Base-by-base conservation (phyloP, 2,888 invertebrate genomes). In the Chrysomela aeneicollis region DNA sequence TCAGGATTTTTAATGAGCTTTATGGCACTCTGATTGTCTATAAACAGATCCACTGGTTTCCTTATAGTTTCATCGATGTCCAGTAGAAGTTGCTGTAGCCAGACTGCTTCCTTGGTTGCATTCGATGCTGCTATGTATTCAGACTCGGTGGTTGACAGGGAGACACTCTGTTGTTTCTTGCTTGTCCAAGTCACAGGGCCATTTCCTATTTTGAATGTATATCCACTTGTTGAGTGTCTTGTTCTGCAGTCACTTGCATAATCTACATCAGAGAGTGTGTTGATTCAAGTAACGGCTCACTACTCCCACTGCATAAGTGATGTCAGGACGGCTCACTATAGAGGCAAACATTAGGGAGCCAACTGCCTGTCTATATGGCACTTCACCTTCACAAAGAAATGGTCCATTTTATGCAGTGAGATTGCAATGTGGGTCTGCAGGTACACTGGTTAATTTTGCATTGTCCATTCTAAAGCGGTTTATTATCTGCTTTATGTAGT, bases 111-210 rank as follows among this genome's bases (percentile, higher is more conserved):
- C 61, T 71, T 73, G 0, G 68, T 67, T 4, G 73, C 70, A 21
- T 68, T 64, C 21, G 66, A 67, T 8, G 76, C 74, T 0, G 77
- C 75, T 15, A 77, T 66, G 50, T 73, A 73, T 47, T 78, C 75
- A 1, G 42, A 42, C 12, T 42, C 42, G 3, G 42, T 42, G 4
- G 42, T 74, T 2, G 72, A 71, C 0, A 67, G 52, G 0, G 72
- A 67, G 1, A 76, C 76, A 12, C 62, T 52, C 10, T 55, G 17
- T 63, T 71, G 73, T 54, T 66, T 57, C 52, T 72, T 68, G 4
- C 63, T 66, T 2, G 66, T 50, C 74, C 76, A 75, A 0, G 68
- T 60, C 9, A 76, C 61, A 12, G 69, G 63, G 8, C 65, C 65
- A 15, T 68, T 64, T 21, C 61, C 59, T 17, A 74, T 58, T 26